Evolutionary conservation across 2,113 vertebrate species (phyloP), one percentile per base, ranked within the genome.

Genomic region (Plestiodon gilberti): DNA sequence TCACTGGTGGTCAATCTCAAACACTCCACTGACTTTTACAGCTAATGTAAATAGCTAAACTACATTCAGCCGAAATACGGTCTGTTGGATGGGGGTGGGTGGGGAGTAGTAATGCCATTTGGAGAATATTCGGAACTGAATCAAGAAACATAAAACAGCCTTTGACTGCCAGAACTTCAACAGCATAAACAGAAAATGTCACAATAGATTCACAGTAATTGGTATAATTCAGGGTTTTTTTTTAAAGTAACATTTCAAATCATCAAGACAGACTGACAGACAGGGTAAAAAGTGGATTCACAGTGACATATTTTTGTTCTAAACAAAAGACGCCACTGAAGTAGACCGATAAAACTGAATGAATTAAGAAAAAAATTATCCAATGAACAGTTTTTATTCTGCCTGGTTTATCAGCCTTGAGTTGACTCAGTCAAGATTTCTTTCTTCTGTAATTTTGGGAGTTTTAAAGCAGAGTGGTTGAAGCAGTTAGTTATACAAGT

Each of bases 111-210:
- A 78, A 90, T 88, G 89, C 79, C 43, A 48, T 48, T 48, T 48
- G 43, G 43, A 48, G 43, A 8, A 48, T 48, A 48, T 48, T 48
- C 43, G 8, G 92, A 90, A 92, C 74, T 90, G 84, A 92, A 90
- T 94, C 93, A 94, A 91, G 93, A 93, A 90, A 94, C 91, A 92
- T 93, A 94, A 94, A 89, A 89, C 93, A 90, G 90, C 88, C 94
- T 93, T 89, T 91, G 90, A 86, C 93, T 90, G 91, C 91, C 94
- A 94, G 93, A 95, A 92, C 57, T 92, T 91, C 91, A 91, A 88
- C 88, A 91, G 91, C 82, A 92, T 91, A 91, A 93, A 93, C 90
- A 93, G 92, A 92, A 93, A 92, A 91, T 90, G 93, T 93, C 92
- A 94, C 87, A 93, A 93, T 81, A 91, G 89, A 95, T 95, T 94